Evolutionary conservation across 2,797 vertebrate genomes (phyloP), one percentile per base, ranked within the genome.

Genomic region (Linurgus olivaceus): DNA sequence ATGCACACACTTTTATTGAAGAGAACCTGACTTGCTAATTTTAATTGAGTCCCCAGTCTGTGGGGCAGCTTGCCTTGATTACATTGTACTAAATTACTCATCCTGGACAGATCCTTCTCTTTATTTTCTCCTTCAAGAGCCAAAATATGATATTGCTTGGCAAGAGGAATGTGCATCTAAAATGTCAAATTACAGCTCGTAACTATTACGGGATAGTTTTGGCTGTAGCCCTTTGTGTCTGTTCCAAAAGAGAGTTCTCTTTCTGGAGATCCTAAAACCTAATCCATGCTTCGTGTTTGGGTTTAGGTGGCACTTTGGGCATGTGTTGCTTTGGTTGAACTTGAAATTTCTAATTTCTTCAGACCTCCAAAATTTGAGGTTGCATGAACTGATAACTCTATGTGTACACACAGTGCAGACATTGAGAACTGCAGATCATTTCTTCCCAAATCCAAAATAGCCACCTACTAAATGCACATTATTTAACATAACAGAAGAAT

Each of bases 221-320:
- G 95, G 95, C 80, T 7, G 55, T 75, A 50, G 80, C 59, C 80
- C 86, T 81, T 58, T 79, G 59, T 45, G 83, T 18, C 20, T 81
- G 55, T 33, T 94, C 95, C 95, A 96, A 63, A 81, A 66, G 70
- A 93, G 83, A 93, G 82, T 94, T 93, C 90, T 95, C 95, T 94
- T 95, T 96, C 93, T 86, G 94, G 95, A 97, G 83, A 86, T 29
- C 48, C 78, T 78, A 31, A 37, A 72, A 78, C 31, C 47, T 35
- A 37, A n/a, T 12, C 10, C 44, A 15, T 4, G 38, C 50, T 62
- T 65, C 25, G 4, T 31, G 9, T 35, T 40, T 52, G 77, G 40
- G 40, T 72, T 58, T 19, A 48, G 58, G 55, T 52, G 83, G 44
- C 33, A 51, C 40, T 84, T 65, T 26, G 50, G 45, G 52, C 45